phyloP scores from a whole-genome alignment of 2,888 invertebrate genomes.

The Pinctada fucata region DNA sequence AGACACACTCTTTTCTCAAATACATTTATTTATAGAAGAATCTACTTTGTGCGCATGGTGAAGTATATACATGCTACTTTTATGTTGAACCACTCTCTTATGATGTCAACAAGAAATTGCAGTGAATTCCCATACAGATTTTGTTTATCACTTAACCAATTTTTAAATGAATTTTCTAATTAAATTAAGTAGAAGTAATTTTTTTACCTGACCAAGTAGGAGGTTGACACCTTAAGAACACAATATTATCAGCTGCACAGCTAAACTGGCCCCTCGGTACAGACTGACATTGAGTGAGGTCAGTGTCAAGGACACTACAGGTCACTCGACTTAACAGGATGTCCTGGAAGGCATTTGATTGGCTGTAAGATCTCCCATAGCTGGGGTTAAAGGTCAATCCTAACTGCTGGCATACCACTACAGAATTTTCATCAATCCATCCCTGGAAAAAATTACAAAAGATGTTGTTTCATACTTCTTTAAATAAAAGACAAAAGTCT shows the following conservation, averaged over 20 bases:
- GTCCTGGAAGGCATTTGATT: conserved; percentile 75
- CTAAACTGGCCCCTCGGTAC: conserved; percentile 84
- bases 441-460: conserved; percentile 80
- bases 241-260: conserved; percentile 71
- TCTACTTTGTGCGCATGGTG: no score
- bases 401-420: conserved; percentile 95
- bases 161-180: no score
- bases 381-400: conserved; percentile 94
- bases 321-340: conserved; percentile 85
- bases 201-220: conserved; percentile 77
- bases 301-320: conserved; percentile 93
- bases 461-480: background rate
- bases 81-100: no score
- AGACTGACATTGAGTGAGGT: conserved; percentile 88
- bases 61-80: no score
- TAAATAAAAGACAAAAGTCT: background rate
- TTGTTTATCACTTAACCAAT: no score
- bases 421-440: conserved; percentile 94
- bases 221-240: conserved; percentile 74
- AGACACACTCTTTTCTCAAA: no score
- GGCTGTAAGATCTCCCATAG: conserved; percentile 91
- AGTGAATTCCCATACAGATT: no score
- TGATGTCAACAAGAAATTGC: no score
- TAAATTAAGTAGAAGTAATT: no score
- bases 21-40: no score